Evolutionary conservation across 2,888 invertebrate genomes (phyloP).

Genomic region (Melitaea athalia): DNA sequence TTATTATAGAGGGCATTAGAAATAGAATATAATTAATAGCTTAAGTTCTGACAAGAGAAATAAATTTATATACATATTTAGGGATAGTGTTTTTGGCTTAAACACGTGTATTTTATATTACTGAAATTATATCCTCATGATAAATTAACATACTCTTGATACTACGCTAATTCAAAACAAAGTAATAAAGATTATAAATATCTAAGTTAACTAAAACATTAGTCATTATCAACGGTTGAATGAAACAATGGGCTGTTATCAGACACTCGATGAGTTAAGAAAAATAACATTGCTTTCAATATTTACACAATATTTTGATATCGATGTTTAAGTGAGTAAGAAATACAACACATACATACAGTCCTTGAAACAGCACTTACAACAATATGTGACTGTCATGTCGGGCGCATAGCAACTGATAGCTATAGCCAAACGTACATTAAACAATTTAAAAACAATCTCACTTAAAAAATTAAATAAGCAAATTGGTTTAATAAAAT

Average conservation of each 20-base stretch:
- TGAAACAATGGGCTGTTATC: constrained; percentile 7
- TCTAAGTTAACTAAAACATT: background rate
- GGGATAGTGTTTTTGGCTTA: no score
- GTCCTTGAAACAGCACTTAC: background rate
- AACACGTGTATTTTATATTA: no score
- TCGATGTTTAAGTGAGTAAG: background rate
- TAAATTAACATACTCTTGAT: background rate
- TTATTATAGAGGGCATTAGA: no score
- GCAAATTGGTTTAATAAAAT: no score
- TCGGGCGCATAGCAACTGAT: background rate
- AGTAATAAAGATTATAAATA: background rate
- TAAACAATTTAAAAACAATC: background rate
- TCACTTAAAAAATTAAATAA: no score
- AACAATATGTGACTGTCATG: background rate
- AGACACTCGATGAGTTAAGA: background rate
- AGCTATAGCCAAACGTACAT: background rate
- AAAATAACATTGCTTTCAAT: background rate
- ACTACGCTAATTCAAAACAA: background rate
- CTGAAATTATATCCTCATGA: background rate
- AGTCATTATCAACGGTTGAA: constrained; percentile 6
- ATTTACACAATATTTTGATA: background rate
- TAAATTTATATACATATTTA: no score
- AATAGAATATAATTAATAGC: no score
- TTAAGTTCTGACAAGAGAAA: no score
- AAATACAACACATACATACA: background rate